Evolutionary conservation across 2,888 invertebrate genomes (phyloP), one percentile per base, ranked within the genome.

Genomic region (Allolobophora icterica): DNA sequence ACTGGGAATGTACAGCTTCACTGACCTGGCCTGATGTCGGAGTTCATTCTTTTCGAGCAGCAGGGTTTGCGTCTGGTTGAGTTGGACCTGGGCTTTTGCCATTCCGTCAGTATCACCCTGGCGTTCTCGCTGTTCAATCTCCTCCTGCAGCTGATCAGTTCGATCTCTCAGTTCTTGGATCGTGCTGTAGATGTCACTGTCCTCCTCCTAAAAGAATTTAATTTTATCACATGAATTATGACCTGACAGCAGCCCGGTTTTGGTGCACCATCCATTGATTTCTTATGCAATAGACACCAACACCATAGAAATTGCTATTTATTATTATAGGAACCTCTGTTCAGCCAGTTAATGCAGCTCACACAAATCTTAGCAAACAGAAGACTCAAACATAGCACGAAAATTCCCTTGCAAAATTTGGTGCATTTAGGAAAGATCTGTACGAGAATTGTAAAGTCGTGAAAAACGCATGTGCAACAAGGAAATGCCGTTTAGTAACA

Each of bases 111-210:
- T 87, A 89, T 94, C 93, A 0, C 94, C 94, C 0, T 90, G 40
- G 35, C 91, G 83, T 92, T 94, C 94, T 84, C 93, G 90, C 84
- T 94, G 93, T 42, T 93, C 94, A 17, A 95, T 93, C 91, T 93
- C 93, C 24, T 93, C 92, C 33, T 93, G 93, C 52, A 95, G 92
- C 45, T 94, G 93, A 45, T 94, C 94, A 30, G 94, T 93, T 91
- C 93, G 93, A 87, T 95, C 94, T 21, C 94, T 93, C 91, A 95
- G 93, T 92, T 94, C 94, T 93, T 95, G 94, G 84, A 95, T 94
- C 90, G 94, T 94, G 83, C 94, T 93, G 92, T 95, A 95, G 52
- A 95, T 94, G 58, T 95, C 95, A 91, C 94, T 92, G 58, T 95
- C 95, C 89, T 95, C 95, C 92, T 94, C 94, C 94, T 94, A n/a